Evolutionary conservation across 2,888 invertebrate genomes (phyloP).

Genomic region (Sphinx pinastri): DNA sequence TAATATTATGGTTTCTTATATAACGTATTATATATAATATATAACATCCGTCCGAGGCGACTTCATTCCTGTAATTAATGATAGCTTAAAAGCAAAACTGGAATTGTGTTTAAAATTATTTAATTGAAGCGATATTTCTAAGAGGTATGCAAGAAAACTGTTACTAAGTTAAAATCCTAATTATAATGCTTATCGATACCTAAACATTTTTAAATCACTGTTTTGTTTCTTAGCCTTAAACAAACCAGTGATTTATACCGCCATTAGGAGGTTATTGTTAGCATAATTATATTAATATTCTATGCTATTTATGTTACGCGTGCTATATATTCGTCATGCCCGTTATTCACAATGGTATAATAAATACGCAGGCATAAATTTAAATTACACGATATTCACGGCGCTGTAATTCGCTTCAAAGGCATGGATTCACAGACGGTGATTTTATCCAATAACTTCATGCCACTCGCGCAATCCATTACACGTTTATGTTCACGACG

Average conservation of each 20-base stretch:
- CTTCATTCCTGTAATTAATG: background rate
- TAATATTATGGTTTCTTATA: background rate
- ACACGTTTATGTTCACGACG: constrained; percentile 46
- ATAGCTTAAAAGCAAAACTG: background rate
- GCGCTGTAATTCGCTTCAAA: constrained; percentile 5
- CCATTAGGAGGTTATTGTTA: background rate
- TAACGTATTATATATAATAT: background rate
- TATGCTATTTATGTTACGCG: background rate
- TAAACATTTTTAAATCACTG: too few relatives aligned
- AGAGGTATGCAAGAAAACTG: too few relatives aligned
- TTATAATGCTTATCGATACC: too few relatives aligned
- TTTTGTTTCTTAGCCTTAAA: too few relatives aligned
- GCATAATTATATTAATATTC: background rate
- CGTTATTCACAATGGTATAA: background rate
- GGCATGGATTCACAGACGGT: constrained; percentile 24
- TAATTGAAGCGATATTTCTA: background rate
- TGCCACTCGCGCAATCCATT: constrained; percentile 39
- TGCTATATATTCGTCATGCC: background rate
- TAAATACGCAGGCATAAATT: background rate
- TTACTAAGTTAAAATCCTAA: too few relatives aligned
- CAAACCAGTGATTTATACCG: too few relatives aligned
- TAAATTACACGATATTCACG: constrained; percentile 1
- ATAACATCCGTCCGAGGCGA: background rate
- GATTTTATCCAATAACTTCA: constrained; percentile 23
- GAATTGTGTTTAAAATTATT: background rate